These are phyloP conservation scores for Falco peregrinus DNA, from an alignment of 2,797 vertebrate genomes.

Conservation along the genomic window DNA sequence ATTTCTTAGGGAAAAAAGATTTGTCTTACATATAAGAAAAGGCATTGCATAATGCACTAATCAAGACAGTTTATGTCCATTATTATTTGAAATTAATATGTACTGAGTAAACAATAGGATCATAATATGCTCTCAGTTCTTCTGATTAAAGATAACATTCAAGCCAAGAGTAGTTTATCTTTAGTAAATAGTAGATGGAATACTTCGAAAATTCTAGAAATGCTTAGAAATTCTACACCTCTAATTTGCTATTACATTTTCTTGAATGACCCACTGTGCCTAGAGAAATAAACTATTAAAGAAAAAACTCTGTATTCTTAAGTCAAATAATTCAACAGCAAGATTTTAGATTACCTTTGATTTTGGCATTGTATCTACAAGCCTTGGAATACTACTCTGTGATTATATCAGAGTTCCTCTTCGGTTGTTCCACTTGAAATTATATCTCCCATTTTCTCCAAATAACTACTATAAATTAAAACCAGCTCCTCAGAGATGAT, in stretches of 20 bases:
- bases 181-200: neutral
- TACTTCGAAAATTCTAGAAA: neutral
- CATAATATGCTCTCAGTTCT: neutral
- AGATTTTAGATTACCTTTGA: constrained; percentile 42
- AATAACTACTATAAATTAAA: constrained; percentile 64
- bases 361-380: constrained; percentile 33
- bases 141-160: neutral
- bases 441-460: constrained; percentile 60
- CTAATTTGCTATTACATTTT: neutral
- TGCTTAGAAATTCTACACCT: neutral
- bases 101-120: neutral
- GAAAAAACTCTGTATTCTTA: neutral
- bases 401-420: constrained; percentile 45
- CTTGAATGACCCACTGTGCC: neutral
- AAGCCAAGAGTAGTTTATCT: neutral
- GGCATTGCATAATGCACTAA: neutral
- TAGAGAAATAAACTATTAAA: neutral
- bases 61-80: neutral
- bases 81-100: neutral
- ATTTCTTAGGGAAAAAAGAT: neutral
- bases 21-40: neutral
- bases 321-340: constrained; percentile 10
- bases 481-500: constrained; percentile 40
- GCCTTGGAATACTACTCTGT: constrained; percentile 8
- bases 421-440: constrained; percentile 63